Percentiles rank a stretch among this genome's conserved stretches.
These are phyloP conservation scores for Sinohyriopsis cumingii DNA, from an alignment of 2,888 invertebrate species.

Conservation along the genomic window DNA sequence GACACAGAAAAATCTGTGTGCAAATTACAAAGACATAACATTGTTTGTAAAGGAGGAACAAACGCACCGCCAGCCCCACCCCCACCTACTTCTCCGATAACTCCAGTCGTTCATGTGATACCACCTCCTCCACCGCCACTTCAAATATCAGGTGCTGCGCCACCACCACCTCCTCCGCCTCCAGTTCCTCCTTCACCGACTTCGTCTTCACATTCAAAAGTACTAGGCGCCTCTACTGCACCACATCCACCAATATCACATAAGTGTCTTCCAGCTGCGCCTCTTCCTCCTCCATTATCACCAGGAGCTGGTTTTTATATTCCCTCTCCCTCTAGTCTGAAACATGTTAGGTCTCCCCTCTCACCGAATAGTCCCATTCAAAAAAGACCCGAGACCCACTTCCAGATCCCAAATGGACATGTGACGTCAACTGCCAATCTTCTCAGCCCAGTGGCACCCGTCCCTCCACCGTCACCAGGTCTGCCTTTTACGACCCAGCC, in stretches of 20 bases:
- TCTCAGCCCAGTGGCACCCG: constrained; percentile 21
- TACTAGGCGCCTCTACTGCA: constrained; percentile 23
- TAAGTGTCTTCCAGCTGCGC: constrained; percentile 33
- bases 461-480: constrained; percentile 26
- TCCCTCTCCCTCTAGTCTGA: no score
- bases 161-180: constrained; percentile 36
- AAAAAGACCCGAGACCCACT: no score
- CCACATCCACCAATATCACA: constrained; percentile 20
- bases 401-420: no score
- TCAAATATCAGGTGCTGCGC: constrained; percentile 16
- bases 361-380: no score
- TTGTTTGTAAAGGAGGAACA: constrained; percentile 6
- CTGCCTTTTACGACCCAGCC: constrained; percentile 14
- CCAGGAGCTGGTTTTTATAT: constrained; percentile 10
- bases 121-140: constrained; percentile 25
- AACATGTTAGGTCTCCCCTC: no score
- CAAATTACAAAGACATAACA: constrained; percentile 14
- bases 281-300: constrained; percentile 16
- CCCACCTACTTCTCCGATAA: constrained; percentile 22
- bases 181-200: constrained; percentile 19
- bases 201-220: constrained; percentile 29
- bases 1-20: constrained; percentile 12
- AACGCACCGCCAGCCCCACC: constrained; percentile 12
- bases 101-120: constrained; percentile 12
- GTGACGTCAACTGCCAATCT: background rate